Evolutionary conservation across 2,113 vertebrate species (phyloP).

Genomic region (Phaetusa simplex): DNA sequence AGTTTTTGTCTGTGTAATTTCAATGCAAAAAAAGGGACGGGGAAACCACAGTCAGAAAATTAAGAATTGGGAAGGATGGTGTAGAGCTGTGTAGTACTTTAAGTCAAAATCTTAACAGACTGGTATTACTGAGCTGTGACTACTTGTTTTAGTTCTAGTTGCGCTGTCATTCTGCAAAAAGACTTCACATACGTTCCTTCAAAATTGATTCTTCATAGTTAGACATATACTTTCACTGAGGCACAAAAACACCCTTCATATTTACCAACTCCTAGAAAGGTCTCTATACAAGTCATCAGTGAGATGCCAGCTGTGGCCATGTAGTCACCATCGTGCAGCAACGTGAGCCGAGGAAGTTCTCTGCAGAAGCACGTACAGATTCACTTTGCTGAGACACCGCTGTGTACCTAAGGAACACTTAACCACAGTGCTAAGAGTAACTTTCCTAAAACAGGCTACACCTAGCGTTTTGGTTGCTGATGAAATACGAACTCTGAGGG

Average conservation of each 20-base stretch:
- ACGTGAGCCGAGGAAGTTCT: neutral
- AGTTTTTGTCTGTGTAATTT: neutral
- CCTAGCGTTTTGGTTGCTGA: neutral
- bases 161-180: conserved; percentile 38
- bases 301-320: neutral
- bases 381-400: neutral
- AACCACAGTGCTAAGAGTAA: neutral
- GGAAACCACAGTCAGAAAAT: neutral
- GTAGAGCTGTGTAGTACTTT: neutral
- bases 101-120: neutral
- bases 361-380: neutral
- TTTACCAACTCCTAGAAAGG: neutral
- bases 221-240: neutral
- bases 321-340: neutral
- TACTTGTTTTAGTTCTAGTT: conserved; percentile 7
- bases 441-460: neutral
- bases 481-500: neutral
- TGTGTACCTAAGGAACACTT: neutral
- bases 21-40: neutral
- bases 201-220: conserved; percentile 31
- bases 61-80: neutral
- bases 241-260: conserved; percentile 12
- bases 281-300: neutral
- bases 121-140: neutral
- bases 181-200: conserved; percentile 25